Base-by-base conservation (phyloP, 2,888 invertebrate species). In the Hydraecia micacea region DNA sequence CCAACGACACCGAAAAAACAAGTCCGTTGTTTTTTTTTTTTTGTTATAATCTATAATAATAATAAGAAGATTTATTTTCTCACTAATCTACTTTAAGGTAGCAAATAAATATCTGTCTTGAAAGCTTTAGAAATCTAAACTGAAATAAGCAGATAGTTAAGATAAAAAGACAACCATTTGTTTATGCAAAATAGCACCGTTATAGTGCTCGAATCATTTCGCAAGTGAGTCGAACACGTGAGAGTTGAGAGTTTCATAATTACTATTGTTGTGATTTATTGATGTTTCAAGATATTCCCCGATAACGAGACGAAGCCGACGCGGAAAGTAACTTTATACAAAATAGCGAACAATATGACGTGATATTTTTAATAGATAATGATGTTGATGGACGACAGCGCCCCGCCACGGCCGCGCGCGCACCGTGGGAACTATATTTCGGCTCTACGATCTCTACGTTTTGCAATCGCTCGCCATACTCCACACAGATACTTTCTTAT, bases 341-440 rank as follows among this genome's bases (percentile, higher is more conserved):
- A 95, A 96, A 96, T 95, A 95, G 95, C 93, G 94, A 96, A 96
- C 95, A 96, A 96, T 96, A 95, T 96, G 96, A 96, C 95, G 95
- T 93, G 96, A 96, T 96, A 96, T 96, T 96, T 96, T 96, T 96
- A 95, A 96, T 96, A 96, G 96, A 96, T 96, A 96, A 95, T 95
- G 94, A 95, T 95, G 94, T 95, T 97, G 96, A 96, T 96, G 96
- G 93, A 96, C 95, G 96, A 95, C 95, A 94, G 93, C 93, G 92
- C 87, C 91, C 91, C 91, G 90, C 93, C 91, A 80, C 83, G 90
- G 91, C 91, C 92, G 89, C 90, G 92, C 92, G 92, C 93, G 88
- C 93, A 94, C 93, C 96, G 96, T 96, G 96, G 96, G 96, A 97
- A 96, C 92, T 90, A 94, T 93, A 95, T 95, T 96, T 96, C 93